Evolutionary conservation across 2,888 invertebrate genomes (phyloP).

Genomic region (Macaria notata): DNA sequence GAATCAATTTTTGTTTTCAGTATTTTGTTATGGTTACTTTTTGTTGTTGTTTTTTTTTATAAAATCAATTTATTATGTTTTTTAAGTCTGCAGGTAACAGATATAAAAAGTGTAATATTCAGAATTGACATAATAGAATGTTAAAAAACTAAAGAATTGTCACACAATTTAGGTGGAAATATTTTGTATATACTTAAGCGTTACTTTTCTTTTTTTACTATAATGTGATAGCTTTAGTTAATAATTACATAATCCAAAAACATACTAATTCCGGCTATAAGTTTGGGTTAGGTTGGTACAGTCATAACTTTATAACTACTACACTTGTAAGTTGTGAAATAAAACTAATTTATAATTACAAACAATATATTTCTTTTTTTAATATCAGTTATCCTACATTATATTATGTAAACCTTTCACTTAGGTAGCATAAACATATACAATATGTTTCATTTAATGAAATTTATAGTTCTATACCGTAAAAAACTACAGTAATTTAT

Average conservation of each 20-base stretch:
- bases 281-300: conserved; percentile 76
- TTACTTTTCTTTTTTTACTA: conserved; percentile 52
- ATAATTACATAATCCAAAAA: conserved; percentile 71
- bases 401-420: no score
- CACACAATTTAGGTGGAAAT: neutral
- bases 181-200: conserved; percentile 39
- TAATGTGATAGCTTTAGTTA: conserved; percentile 71
- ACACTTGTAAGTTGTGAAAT: conserved; percentile 77
- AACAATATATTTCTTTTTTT: conserved; percentile 26
- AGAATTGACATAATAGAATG: no score
- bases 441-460: conserved; percentile 29
- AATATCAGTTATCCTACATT: neutral
- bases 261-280: conserved; percentile 78
- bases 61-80: no score
- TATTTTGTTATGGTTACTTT: no score
- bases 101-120: no score
- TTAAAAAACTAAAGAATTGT: neutral
- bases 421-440: neutral
- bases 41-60: no score
- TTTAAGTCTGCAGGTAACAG: no score
- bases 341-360: conserved; percentile 78
- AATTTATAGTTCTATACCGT: neutral
- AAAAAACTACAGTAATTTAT: neutral
- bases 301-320: conserved; percentile 76
- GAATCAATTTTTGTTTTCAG: conserved; percentile 18